Percentiles rank a stretch among this genome's conserved stretches.
Evolutionary conservation across 2,888 invertebrate species (phyloP).

Genomic region (Neoaliturus tenellus): DNA sequence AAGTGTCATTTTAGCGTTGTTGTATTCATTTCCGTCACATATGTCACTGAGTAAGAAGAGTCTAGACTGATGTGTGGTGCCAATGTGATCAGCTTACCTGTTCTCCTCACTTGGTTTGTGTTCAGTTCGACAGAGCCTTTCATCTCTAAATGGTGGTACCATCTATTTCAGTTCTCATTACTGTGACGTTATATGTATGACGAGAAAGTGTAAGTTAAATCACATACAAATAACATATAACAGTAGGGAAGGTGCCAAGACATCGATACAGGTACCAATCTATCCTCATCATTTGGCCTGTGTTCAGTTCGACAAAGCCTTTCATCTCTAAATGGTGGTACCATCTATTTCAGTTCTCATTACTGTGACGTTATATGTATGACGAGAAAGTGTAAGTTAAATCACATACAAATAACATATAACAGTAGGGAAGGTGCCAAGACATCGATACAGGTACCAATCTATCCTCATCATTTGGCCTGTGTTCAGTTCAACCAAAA

Average conservation of each 20-base stretch:
- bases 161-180: neutral
- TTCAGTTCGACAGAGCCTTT: conserved; percentile 1
- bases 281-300: no score
- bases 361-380: neutral
- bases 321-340: neutral
- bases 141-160: neutral
- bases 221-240: no score
- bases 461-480: no score
- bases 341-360: neutral
- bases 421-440: neutral
- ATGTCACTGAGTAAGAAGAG: no score
- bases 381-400: no score
- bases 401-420: no score
- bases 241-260: neutral
- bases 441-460: neutral
- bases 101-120: neutral
- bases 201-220: no score
- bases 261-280: neutral
- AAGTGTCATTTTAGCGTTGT: no score
- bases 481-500: no score
- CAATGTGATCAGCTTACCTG: neutral
- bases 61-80: no score
- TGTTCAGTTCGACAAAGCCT: neutral
- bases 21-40: no score
- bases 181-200: neutral